Evolutionary conservation across 2,888 invertebrate genomes (phyloP).

Genomic region (Mimachlamys varia): DNA sequence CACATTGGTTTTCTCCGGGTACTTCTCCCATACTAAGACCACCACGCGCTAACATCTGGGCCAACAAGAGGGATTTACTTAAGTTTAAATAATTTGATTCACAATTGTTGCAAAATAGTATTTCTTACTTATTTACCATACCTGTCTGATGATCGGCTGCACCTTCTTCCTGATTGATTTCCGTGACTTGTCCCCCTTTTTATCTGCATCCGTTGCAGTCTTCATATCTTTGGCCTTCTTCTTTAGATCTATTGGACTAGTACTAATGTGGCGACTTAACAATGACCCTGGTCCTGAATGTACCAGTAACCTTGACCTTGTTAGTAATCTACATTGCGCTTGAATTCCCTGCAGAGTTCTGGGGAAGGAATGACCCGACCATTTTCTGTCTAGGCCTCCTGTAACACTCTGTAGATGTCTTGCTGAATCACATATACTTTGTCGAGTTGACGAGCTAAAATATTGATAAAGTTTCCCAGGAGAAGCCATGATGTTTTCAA

Average conservation of each 20-base stretch:
- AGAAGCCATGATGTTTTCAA: not conserved
- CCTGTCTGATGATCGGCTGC: not conserved
- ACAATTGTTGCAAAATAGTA: too few relatives aligned
- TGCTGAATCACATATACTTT: not conserved
- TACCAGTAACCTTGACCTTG: not conserved
- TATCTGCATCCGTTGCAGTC: not conserved
- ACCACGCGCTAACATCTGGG: too few relatives aligned
- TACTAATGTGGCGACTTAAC: not conserved
- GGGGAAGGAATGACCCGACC: not conserved
- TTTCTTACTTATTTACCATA: not conserved
- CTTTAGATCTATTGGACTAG: not conserved
- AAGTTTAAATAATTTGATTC: too few relatives aligned
- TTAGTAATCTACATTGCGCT: not conserved
- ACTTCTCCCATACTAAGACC: too few relatives aligned
- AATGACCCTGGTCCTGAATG: not conserved
- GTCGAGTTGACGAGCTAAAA: not conserved
- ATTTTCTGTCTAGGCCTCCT: not conserved
- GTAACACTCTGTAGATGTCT: not conserved
- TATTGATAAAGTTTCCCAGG: not conserved
- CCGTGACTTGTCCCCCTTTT: not conserved
- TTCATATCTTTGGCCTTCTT: not conserved
- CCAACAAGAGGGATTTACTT: too few relatives aligned
- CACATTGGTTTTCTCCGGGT: too few relatives aligned
- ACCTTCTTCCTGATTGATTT: conserved; percentile 9
- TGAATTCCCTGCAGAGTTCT: not conserved